phyloP scores from a whole-genome alignment of 2,797 vertebrate genomes.

The Danio tinwini region DNA sequence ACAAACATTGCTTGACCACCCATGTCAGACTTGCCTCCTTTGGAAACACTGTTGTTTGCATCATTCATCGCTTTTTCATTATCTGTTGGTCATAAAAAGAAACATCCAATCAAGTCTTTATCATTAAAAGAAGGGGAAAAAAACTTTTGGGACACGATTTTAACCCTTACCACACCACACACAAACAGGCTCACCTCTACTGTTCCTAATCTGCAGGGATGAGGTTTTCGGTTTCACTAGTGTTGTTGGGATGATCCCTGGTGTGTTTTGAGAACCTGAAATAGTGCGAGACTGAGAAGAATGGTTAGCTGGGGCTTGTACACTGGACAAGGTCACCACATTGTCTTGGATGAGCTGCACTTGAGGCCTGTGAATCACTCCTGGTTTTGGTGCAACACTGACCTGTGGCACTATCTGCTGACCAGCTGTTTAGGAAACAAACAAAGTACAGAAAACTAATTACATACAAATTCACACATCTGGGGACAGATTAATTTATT shows the following conservation, averaged over 20 bases:
- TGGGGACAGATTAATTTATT: too few relatives aligned
- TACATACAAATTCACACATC: neutral
- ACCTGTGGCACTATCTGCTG: constrained; percentile 45
- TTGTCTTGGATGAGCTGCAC: constrained; percentile 66
- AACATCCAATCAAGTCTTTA: neutral
- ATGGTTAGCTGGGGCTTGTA: constrained; percentile 61
- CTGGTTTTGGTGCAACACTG: constrained; percentile 56
- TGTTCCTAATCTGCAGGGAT: constrained; percentile 48
- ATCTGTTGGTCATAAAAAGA: constrained; percentile 63
- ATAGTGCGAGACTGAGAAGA: constrained; percentile 37
- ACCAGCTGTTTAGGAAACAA: constrained; percentile 51
- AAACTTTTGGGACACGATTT: neutral
- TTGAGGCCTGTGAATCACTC: constrained; percentile 62
- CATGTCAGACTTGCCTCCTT: constrained; percentile 78
- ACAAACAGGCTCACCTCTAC: constrained; percentile 37
- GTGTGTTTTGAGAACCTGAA: constrained; percentile 40
- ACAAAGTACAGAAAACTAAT: neutral
- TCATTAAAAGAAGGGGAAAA: neutral
- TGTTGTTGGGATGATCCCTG: neutral
- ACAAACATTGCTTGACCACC: constrained; percentile 57
- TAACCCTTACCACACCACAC: neutral
- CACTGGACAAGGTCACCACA: constrained; percentile 60
- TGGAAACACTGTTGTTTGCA: constrained; percentile 66
- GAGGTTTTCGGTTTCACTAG: constrained; percentile 48
- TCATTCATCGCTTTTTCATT: constrained; percentile 74